phyloP scores from a whole-genome alignment of 2,888 invertebrate species.

The Andrena dorsata region DNA sequence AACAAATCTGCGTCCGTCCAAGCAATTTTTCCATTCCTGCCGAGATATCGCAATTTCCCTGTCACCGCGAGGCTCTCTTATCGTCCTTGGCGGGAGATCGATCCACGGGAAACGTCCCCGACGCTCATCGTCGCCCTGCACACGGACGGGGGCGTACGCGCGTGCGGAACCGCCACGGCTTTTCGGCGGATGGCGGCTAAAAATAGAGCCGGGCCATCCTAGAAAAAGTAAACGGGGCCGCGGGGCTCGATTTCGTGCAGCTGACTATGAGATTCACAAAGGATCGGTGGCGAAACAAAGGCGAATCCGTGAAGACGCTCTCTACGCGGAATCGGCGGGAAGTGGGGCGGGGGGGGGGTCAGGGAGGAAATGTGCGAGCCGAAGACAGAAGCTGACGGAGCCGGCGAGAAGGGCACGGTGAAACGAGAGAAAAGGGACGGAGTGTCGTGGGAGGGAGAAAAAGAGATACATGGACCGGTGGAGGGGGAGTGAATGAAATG shows the following conservation, averaged over 20 bases:
- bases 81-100: not conserved
- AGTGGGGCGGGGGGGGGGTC: not conserved
- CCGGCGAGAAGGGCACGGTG: not conserved
- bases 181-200: constrained; percentile 74
- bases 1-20: too few species aligned
- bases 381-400: constrained; percentile 32
- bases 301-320: constrained; percentile 70
- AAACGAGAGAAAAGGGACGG: constrained; percentile 3
- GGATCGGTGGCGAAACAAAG: constrained; percentile 77
- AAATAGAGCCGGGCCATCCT: constrained; percentile 77
- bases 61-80: not conserved
- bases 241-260: constrained; percentile 76
- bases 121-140: not conserved
- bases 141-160: constrained; percentile 17
- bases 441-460: not conserved
- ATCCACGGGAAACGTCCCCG: not conserved
- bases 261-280: constrained; percentile 80
- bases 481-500: constrained; percentile 27
- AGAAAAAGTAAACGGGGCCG: constrained; percentile 76
- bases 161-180: constrained; percentile 63
- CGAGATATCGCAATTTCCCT: not conserved
- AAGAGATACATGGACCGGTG: not conserved
- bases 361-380: constrained; percentile 36
- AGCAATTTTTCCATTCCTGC: not conserved
- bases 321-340: constrained; percentile 35